Evolutionary conservation across 2,113 vertebrate genomes (phyloP).

Genomic region (Coptodon rendalli): DNA sequence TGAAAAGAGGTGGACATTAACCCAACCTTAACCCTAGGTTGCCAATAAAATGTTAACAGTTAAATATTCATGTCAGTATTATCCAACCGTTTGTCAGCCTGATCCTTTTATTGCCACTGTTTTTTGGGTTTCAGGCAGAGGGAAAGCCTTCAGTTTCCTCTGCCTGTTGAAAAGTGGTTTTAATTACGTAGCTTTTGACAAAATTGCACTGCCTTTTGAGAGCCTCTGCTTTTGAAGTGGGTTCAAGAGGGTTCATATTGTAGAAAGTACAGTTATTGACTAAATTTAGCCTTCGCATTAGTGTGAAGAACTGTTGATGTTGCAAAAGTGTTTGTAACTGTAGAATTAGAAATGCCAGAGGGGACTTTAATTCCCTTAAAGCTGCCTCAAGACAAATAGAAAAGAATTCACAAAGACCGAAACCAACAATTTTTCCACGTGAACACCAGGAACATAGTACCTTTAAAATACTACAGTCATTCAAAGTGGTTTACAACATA

Average conservation of each 20-base stretch:
- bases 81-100: background rate
- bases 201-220: background rate
- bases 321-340: constrained; percentile 11
- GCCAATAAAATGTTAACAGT: background rate
- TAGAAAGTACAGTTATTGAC: constrained; percentile 5
- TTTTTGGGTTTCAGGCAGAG: background rate
- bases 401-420: background rate
- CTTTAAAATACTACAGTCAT: background rate
- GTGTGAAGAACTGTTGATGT: constrained; percentile 16
- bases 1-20: background rate
- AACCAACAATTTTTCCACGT: background rate
- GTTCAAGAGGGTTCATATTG: background rate
- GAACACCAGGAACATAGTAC: background rate
- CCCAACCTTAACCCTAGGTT: background rate
- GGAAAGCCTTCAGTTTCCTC: background rate
- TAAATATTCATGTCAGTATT: background rate
- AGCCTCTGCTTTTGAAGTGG: background rate
- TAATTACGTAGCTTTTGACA: background rate
- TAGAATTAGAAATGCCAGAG: constrained; percentile 17
- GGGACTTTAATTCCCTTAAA: constrained; percentile 4
- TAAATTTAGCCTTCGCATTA: background rate
- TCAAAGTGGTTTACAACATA: background rate
- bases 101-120: background rate
- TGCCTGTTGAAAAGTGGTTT: background rate
- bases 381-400: constrained; percentile 6